Evolutionary conservation across 2,888 invertebrate species (phyloP).

Genomic region (Choreutis nemorana): DNA sequence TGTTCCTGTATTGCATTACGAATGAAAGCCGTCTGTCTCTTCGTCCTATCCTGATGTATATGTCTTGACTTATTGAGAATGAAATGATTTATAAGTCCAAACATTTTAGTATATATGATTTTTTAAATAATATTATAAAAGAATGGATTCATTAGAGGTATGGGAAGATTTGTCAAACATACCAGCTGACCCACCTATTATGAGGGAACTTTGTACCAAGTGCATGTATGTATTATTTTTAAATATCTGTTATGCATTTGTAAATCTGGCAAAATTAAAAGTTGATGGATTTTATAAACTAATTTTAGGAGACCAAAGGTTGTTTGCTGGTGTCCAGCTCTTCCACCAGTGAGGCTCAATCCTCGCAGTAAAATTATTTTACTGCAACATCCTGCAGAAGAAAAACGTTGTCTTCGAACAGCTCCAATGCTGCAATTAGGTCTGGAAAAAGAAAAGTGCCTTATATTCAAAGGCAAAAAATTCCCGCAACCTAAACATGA

Average conservation of each 20-base stretch:
- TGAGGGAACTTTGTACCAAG: slow-evolving; percentile 73
- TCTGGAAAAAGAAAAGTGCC: slow-evolving; percentile 76
- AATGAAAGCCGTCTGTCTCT: no score
- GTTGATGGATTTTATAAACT: slow-evolving; percentile 1
- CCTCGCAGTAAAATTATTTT: slow-evolving; percentile 79
- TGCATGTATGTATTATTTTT: slow-evolving; percentile 75
- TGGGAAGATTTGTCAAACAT: slow-evolving; percentile 79
- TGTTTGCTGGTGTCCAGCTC: slow-evolving; percentile 91
- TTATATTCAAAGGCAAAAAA: slow-evolving; percentile 82
- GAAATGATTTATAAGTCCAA: no score
- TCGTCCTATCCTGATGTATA: no score
- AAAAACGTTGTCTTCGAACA: slow-evolving; percentile 86
- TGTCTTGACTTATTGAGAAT: no score
- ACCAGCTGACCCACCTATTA: slow-evolving; percentile 78
- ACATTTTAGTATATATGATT: no score
- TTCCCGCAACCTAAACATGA: slow-evolving; percentile 77
- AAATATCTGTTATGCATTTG: background rate
- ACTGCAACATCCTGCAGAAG: slow-evolving; percentile 93
- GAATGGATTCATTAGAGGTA: slow-evolving; percentile 51
- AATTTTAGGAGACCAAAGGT: slow-evolving; percentile 76
- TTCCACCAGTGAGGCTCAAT: slow-evolving; percentile 74
- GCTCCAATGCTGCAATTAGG: slow-evolving; percentile 88
- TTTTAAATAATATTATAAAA: slow-evolving; percentile 3
- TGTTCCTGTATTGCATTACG: no score
- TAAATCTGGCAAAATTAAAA: background rate